A percentile compares a stretch with the other conserved stretches of the same genome.
Conservation (phyloP, 2,113 vertebrate species). For the Fukomys damarensis region DNA sequence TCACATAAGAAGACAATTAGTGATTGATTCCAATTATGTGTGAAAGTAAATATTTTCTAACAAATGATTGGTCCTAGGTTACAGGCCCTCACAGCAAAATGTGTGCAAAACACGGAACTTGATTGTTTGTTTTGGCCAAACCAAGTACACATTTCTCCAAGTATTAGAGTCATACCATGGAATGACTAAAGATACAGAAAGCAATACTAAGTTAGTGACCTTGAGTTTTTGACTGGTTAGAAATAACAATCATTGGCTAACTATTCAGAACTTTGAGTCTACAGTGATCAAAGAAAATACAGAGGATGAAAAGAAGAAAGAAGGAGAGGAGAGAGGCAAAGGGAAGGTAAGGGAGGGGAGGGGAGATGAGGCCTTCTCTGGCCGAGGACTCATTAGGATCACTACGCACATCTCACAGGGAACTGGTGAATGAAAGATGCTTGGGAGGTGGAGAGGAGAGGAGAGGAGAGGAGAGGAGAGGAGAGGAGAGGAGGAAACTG, state of each 20-base stretch:
- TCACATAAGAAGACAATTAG: neutral
- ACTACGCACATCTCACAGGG: neutral
- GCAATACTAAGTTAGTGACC: neutral
- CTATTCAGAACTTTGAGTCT: neutral
- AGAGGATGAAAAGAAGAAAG: neutral
- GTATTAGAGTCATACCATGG: neutral
- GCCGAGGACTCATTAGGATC: conserved; percentile 69
- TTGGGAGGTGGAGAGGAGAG: too few relatives aligned
- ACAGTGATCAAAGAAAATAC: neutral
- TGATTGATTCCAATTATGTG: neutral
- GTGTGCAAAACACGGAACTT: neutral
- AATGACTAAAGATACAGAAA: neutral
- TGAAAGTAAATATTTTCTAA: conserved; percentile 41
- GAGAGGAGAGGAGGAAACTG: fast-evolving
- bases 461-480: too few relatives aligned
- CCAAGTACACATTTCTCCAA: neutral
- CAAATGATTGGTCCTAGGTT: neutral
- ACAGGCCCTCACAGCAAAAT: neutral
- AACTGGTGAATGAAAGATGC: too few relatives aligned
- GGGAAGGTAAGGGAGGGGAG: too few relatives aligned
- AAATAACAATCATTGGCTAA: neutral
- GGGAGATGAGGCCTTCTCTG: conserved; percentile 76
- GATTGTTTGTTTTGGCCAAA: neutral
- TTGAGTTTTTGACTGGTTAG: conserved; percentile 24
- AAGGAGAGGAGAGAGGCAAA: too few relatives aligned